Evolutionary conservation across 2,113 vertebrate species (phyloP).

Genomic region (Forbesichthys agassizii): DNA sequence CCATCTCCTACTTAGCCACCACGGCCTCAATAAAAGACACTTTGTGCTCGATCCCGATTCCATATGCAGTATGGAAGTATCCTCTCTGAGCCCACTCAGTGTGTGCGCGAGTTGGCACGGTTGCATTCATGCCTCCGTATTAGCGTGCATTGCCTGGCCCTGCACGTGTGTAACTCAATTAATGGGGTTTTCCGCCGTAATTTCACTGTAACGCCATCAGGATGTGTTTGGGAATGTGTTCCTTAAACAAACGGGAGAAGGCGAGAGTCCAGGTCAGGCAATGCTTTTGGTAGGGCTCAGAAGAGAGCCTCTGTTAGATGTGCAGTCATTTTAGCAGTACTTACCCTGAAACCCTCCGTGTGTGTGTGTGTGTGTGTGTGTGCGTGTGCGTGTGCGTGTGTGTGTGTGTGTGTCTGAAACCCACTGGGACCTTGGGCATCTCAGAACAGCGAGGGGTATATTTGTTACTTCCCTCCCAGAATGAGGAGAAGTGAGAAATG

Average conservation of each 20-base stretch:
- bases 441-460: constrained; percentile 34
- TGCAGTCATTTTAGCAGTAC: constrained; percentile 32
- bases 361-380: constrained; percentile 17
- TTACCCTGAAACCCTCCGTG: constrained; percentile 50
- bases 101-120: constrained; percentile 17
- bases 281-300: constrained; percentile 45
- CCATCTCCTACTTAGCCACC: constrained; percentile 15
- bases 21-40: constrained; percentile 30
- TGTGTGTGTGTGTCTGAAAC: background rate
- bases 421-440: constrained; percentile 22
- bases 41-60: constrained; percentile 52
- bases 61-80: constrained; percentile 38
- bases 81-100: constrained; percentile 46
- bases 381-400: constrained; percentile 26
- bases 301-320: constrained; percentile 12
- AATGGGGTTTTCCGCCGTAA: constrained; percentile 53
- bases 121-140: constrained; percentile 6
- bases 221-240: constrained; percentile 71
- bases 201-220: constrained; percentile 64
- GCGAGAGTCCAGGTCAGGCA: constrained; percentile 44
- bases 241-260: constrained; percentile 67
- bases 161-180: constrained; percentile 28
- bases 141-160: background rate
- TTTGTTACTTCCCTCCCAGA: constrained; percentile 35
- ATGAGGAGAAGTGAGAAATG: constrained; percentile 31